phyloP scores from a whole-genome alignment of 2,888 invertebrate species.

The Hypolimnas misippus region DNA sequence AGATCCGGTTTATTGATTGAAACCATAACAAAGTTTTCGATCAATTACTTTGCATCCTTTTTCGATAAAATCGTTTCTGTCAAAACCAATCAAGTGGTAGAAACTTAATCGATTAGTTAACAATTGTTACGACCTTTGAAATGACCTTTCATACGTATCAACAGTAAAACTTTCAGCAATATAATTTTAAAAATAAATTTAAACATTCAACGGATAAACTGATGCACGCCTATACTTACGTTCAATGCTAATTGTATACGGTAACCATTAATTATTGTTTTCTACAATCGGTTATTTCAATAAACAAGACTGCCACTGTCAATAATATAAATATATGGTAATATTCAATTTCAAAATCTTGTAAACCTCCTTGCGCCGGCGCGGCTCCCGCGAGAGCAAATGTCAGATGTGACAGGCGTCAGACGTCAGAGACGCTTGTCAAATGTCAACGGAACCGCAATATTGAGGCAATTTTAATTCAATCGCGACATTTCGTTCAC shows the following conservation, averaged over 20 bases:
- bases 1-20: slow-evolving; percentile 18
- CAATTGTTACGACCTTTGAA: not conserved
- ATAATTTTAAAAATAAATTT: not conserved
- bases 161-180: not conserved
- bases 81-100: slow-evolving; percentile 2
- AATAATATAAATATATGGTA: slow-evolving; percentile 8
- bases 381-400: slow-evolving; percentile 39
- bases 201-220: not conserved
- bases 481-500: slow-evolving; percentile 67
- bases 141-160: not conserved
- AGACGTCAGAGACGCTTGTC: slow-evolving; percentile 78
- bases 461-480: slow-evolving; percentile 79
- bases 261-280: not conserved
- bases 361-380: slow-evolving; percentile 39
- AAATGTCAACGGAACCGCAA: slow-evolving; percentile 73
- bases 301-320: slow-evolving; percentile 2
- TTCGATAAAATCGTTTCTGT: slow-evolving; percentile 13
- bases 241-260: not conserved
- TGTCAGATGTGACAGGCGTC: slow-evolving; percentile 52
- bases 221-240: not conserved
- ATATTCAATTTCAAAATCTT: slow-evolving; percentile 6
- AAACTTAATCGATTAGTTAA: slow-evolving; percentile 4
- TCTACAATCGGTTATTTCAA: slow-evolving; percentile 2
- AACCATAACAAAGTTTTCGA: slow-evolving; percentile 1
- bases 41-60: slow-evolving; percentile 22